These are phyloP conservation scores for Bucorvus abyssinicus DNA, from an alignment of 2,797 vertebrate species.

Conservation along the genomic window DNA sequence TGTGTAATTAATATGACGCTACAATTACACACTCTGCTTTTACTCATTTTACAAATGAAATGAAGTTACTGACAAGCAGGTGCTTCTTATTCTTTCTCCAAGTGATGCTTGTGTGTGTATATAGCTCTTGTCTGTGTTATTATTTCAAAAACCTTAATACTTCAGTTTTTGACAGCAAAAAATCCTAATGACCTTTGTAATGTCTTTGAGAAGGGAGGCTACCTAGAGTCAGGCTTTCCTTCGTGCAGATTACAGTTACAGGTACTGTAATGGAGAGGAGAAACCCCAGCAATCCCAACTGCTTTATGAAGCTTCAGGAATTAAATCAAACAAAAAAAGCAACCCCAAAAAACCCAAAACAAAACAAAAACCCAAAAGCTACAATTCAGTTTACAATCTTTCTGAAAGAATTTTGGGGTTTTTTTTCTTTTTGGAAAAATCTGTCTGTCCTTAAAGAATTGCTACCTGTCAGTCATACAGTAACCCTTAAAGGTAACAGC, in stretches of 20 bases:
- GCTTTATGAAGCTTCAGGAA: neutral
- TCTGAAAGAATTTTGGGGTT: neutral
- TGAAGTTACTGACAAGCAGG: constrained; percentile 6
- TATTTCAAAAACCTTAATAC: neutral
- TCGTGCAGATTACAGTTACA: neutral
- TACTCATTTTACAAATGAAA: constrained; percentile 51
- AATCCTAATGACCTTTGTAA: neutral
- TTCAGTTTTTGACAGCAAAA: constrained; percentile 10
- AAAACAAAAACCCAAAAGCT: neutral
- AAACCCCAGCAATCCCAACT: neutral
- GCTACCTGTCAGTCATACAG: neutral
- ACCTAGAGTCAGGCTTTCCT: neutral
- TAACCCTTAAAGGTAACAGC: neutral
- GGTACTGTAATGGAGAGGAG: neutral
- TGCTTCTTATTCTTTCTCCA: neutral
- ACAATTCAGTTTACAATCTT: neutral
- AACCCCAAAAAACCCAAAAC: neutral
- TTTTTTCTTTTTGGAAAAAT: neutral
- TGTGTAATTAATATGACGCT: constrained; percentile 66
- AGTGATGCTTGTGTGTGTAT: neutral
- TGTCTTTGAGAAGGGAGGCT: neutral
- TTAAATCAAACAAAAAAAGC: neutral
- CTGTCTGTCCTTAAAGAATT: neutral
- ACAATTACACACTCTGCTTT: constrained; percentile 40
- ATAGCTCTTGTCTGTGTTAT: neutral